Percentiles rank a stretch among this genome's conserved stretches.
phyloP scores from a whole-genome alignment of 2,113 vertebrate genomes.

The Protobothrops mucrosquamatus region DNA sequence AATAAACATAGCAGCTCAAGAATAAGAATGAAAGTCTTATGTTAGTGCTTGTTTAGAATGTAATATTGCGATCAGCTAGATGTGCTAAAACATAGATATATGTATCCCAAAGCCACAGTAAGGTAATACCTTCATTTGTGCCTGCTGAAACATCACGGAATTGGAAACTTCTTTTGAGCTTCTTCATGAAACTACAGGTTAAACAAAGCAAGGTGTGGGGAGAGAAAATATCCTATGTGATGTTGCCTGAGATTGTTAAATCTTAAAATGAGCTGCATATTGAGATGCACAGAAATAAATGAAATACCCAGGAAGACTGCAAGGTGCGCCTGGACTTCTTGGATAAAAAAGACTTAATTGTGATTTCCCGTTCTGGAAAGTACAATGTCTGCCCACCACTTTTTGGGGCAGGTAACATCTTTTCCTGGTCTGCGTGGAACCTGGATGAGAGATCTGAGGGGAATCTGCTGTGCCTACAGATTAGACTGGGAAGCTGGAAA shows the following conservation, averaged over 20 bases:
- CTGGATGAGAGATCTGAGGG: neutral
- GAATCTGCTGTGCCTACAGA: neutral
- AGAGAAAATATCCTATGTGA: neutral
- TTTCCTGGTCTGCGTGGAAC: neutral
- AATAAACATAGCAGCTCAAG: constrained; percentile 66
- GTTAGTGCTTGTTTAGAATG: constrained; percentile 56
- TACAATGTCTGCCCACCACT: neutral
- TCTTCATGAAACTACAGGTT: neutral
- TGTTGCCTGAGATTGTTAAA: neutral
- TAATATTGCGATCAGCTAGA: constrained; percentile 43
- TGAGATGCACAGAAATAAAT: neutral
- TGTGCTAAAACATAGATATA: neutral
- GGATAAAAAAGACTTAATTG: neutral
- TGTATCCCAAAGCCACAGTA: neutral
- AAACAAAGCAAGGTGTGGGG: neutral
- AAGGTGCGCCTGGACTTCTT: neutral
- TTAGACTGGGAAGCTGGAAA: neutral
- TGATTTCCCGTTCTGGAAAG: neutral
- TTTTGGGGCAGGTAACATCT: neutral
- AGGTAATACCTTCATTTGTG: neutral
- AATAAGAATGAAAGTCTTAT: constrained; percentile 57
- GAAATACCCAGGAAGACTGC: neutral
- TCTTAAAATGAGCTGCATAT: neutral
- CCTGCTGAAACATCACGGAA: neutral
- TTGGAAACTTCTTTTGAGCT: neutral